phyloP scores from a whole-genome alignment of 1,140 invertebrate genomes.

The Plectus sambesii region DNA sequence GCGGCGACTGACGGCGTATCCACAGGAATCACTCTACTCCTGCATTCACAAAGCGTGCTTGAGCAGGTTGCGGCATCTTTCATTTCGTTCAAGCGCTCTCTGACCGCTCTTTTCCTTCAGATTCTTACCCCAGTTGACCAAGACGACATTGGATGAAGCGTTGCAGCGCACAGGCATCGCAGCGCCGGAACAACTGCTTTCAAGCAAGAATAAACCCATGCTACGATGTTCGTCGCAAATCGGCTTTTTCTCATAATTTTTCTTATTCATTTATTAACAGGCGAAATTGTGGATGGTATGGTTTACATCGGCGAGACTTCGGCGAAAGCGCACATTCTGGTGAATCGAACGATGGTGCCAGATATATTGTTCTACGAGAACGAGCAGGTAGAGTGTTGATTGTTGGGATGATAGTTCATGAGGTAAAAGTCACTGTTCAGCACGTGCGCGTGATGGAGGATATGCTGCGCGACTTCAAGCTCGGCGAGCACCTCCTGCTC shows the following conservation, averaged over 20 bases:
- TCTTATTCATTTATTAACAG: background rate
- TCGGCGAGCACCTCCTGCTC: slow-evolving; percentile 78
- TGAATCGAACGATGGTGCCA: slow-evolving; percentile 70
- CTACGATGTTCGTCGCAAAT: background rate
- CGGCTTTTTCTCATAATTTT: background rate
- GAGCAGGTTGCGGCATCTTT: too few species aligned
- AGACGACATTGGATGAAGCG: slow-evolving; percentile 64
- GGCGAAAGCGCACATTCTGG: slow-evolving; percentile 59
- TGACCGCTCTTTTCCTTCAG: slow-evolving; percentile 48
- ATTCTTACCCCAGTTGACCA: slow-evolving; percentile 72
- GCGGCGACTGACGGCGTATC: slow-evolving; percentile 61
- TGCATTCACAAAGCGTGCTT: slow-evolving; percentile 71
- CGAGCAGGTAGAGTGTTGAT: slow-evolving; percentile 53
- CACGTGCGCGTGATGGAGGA: slow-evolving; percentile 71
- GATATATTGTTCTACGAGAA: slow-evolving; percentile 87
- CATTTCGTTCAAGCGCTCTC: slow-evolving; percentile 28
- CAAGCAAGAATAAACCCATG: slow-evolving; percentile 7
- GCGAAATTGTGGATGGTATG: slow-evolving; percentile 52
- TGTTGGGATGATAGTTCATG: background rate
- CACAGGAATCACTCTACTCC: slow-evolving; percentile 58
- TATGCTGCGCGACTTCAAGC: slow-evolving; percentile 73
- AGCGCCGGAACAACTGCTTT: slow-evolving; percentile 16
- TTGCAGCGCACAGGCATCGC: slow-evolving; percentile 17
- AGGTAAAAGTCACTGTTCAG: slow-evolving; percentile 49
- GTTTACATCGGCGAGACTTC: slow-evolving; percentile 68